Conservation (phyloP, 2,797 vertebrate genomes). For the Lemur catta region DNA sequence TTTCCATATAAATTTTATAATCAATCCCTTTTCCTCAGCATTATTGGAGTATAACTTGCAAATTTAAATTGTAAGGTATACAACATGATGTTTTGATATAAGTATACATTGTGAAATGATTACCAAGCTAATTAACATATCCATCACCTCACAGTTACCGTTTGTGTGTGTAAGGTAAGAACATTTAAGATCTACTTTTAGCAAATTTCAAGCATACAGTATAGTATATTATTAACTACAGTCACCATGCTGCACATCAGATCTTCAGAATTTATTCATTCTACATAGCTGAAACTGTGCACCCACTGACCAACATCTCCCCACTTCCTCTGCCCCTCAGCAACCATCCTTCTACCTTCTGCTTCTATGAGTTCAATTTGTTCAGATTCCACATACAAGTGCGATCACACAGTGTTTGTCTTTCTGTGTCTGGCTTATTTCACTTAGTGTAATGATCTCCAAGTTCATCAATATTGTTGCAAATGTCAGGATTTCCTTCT, state of each 20-base stretch:
- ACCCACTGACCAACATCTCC: not conserved
- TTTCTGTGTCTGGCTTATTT: not conserved
- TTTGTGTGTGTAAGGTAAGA: not conserved
- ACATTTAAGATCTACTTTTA: not conserved
- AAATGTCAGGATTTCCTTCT: not conserved
- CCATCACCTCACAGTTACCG: not conserved
- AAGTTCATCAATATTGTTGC: not conserved
- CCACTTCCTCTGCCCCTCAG: not conserved
- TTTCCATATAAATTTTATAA: slow-evolving; percentile 28
- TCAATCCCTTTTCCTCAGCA: not conserved
- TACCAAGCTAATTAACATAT: not conserved
- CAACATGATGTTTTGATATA: not conserved
- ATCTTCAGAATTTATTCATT: not conserved
- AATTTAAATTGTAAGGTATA: not conserved
- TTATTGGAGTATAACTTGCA: not conserved
- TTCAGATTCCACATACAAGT: not conserved
- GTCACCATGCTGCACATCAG: not conserved
- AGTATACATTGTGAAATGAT: not conserved
- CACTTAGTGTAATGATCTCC: not conserved
- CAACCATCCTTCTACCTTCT: not conserved
- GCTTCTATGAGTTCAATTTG: not conserved
- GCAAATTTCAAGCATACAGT: not conserved
- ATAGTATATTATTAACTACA: not conserved
- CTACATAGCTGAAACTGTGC: not conserved
- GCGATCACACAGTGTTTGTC: not conserved